Conservation (phyloP, 2,113 vertebrate genomes). For the Phalacrocorax pelagicus region DNA sequence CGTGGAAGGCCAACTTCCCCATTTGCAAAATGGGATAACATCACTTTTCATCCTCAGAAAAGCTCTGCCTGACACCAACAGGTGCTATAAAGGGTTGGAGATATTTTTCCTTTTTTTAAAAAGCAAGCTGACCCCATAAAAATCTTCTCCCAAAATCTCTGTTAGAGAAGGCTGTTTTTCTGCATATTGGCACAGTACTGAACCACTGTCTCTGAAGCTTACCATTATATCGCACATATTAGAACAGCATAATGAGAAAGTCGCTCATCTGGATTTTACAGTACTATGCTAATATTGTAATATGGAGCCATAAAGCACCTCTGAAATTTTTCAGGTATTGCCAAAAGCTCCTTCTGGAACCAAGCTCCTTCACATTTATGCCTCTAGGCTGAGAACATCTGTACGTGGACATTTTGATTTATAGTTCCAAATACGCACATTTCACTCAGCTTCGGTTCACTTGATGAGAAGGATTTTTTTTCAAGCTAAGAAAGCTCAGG, state of each 20-base stretch:
- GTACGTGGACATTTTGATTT: not conserved
- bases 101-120: not conserved
- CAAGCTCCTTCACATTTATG: not conserved
- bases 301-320: not conserved
- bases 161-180: not conserved
- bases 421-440: not conserved
- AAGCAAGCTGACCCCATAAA: not conserved
- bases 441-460: not conserved
- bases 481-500: slow-evolving; percentile 12
- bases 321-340: not conserved
- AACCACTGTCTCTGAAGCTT: not conserved
- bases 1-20: rapidly evolving
- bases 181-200: not conserved
- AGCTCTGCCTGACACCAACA: not conserved
- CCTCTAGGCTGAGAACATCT: slow-evolving; percentile 3
- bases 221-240: not conserved
- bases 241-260: not conserved
- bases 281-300: not conserved
- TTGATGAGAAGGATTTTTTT: not conserved
- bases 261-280: not conserved
- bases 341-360: not conserved
- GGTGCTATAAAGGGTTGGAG: not conserved
- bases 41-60: not conserved
- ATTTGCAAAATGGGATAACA: not conserved
- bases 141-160: not conserved